phyloP scores from a whole-genome alignment of 2,797 vertebrate genomes.

The Chrysocyon brachyurus region DNA sequence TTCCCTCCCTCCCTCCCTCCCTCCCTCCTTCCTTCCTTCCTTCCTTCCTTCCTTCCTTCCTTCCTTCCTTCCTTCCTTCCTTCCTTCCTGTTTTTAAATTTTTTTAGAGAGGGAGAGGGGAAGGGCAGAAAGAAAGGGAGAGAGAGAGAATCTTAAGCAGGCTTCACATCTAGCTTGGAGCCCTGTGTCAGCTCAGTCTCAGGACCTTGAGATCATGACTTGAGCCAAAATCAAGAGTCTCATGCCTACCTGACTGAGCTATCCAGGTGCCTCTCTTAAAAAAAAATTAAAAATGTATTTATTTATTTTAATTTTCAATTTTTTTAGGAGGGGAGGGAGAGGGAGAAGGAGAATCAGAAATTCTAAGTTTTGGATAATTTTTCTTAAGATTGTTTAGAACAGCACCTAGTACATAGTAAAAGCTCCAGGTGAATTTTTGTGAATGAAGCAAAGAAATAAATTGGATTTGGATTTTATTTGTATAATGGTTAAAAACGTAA shows the following conservation, averaged over 20 bases:
- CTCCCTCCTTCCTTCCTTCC: not conserved
- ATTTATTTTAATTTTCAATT: not conserved
- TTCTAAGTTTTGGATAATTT: conserved; percentile 41
- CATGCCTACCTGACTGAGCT: not conserved
- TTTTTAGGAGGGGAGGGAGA: not conserved
- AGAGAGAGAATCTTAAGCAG: not conserved
- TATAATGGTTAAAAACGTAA: not conserved
- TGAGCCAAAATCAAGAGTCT: not conserved
- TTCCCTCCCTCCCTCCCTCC: too few relatives aligned
- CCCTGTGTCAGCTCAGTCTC: not conserved
- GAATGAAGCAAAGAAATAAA: conserved; percentile 38
- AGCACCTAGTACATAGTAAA: not conserved
- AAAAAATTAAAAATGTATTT: not conserved
- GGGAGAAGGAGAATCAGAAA: not conserved
- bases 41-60: not conserved
- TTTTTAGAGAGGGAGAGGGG: not conserved
- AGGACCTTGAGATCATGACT: not conserved
- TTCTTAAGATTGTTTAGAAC: conserved; percentile 2
- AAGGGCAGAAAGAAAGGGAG: not conserved
- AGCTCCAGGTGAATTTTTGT: conserved; percentile 3
- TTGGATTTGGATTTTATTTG: conserved; percentile 47
- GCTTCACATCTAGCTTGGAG: not conserved
- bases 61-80: too few relatives aligned
- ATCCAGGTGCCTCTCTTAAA: not conserved
- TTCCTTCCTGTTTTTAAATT: not conserved